These are phyloP conservation scores for Merodon equestris DNA, from an alignment of 2,888 invertebrate species.

Conservation along the genomic window DNA sequence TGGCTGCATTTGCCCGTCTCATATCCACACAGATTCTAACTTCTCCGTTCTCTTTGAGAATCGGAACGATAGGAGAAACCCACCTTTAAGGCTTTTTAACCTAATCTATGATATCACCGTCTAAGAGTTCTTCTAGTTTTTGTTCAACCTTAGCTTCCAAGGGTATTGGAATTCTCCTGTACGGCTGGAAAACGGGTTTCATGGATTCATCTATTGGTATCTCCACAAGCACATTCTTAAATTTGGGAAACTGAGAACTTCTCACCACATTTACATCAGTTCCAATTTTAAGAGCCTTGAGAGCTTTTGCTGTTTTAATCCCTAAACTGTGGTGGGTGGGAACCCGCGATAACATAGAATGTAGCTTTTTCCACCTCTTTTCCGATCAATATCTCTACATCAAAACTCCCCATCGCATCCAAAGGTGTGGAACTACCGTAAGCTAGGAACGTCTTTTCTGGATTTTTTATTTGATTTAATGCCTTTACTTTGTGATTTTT, in stretches of 20 bases:
- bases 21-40: conserved; percentile 39
- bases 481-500: conserved; percentile 11
- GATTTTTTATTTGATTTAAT: conserved; percentile 28
- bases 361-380: background rate
- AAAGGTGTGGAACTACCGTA: conserved; percentile 13
- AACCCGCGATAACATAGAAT: conserved; percentile 12
- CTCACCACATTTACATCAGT: conserved; percentile 14
- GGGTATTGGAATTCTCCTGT: conserved; percentile 22
- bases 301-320: conserved; percentile 22
- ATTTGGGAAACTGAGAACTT: conserved; percentile 27
- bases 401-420: conserved; percentile 1
- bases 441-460: conserved; percentile 31
- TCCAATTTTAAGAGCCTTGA: conserved; percentile 21
- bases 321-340: conserved; percentile 18
- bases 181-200: conserved; percentile 21
- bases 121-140: conserved; percentile 35
- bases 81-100: conserved; percentile 25
- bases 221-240: conserved; percentile 25
- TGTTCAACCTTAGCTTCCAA: conserved; percentile 28
- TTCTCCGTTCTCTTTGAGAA: conserved; percentile 33
- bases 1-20: conserved; percentile 41
- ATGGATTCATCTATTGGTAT: conserved; percentile 27
- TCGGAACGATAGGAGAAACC: conserved; percentile 37
- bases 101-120: conserved; percentile 24
- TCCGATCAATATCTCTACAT: background rate